Conservation (phyloP, 2,888 invertebrate genomes). For the Deroplatys truncata region DNA sequence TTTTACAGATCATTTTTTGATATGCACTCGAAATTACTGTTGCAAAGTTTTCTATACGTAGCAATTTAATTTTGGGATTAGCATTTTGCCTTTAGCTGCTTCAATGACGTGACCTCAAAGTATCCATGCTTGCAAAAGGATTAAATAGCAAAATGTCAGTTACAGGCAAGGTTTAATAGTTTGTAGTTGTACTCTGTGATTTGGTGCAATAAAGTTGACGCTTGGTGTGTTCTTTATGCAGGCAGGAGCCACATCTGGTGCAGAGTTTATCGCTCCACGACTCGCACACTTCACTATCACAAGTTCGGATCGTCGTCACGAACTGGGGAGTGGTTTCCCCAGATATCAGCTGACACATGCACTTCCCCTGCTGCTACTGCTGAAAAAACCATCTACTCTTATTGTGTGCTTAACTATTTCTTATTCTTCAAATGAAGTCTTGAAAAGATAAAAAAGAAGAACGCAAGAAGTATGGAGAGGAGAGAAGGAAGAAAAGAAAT, state of each 20-base stretch:
- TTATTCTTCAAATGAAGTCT: neutral
- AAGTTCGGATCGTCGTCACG: neutral
- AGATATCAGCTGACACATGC: conserved; percentile 13
- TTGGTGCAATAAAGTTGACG: neutral
- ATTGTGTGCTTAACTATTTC: conserved; percentile 12
- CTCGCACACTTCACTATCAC: neutral
- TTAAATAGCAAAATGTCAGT: neutral
- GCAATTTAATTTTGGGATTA: too few relatives aligned
- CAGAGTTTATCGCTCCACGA: neutral
- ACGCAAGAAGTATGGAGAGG: neutral
- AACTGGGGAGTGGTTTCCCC: neutral
- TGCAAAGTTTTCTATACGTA: too few relatives aligned
- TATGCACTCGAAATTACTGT: too few relatives aligned
- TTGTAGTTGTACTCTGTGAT: neutral
- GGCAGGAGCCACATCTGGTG: neutral
- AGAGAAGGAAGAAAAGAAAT: conserved; percentile 2
- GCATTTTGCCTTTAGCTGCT: too few relatives aligned
- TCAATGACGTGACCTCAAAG: too few relatives aligned
- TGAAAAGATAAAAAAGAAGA: neutral
- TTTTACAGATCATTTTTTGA: too few relatives aligned
- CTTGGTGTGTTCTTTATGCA: neutral
- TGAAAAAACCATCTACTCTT: neutral
- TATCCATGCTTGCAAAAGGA: neutral
- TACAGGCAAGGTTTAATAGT: neutral
- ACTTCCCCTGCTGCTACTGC: neutral